These are phyloP conservation scores for Bombus pascuorum DNA, from an alignment of 1,140 invertebrate genomes.

Conservation along the genomic window DNA sequence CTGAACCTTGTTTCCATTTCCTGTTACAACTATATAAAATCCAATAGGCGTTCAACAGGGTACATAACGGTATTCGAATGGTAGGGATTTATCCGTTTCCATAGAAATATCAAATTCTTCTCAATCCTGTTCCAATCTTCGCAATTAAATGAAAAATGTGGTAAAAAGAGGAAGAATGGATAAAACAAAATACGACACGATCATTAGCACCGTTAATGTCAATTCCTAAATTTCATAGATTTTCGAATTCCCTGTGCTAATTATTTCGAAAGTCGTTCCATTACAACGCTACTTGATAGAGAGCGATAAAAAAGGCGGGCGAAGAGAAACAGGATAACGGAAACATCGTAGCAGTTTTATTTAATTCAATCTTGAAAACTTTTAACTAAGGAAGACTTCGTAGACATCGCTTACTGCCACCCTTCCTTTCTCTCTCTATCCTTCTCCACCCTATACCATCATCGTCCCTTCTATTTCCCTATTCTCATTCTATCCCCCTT, in stretches of 20 bases:
- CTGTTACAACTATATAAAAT: conserved; percentile 53
- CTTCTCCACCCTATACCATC: background rate
- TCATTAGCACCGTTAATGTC: background rate
- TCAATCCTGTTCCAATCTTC: too few species aligned
- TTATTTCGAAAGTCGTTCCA: conserved; percentile 33
- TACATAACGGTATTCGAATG: conserved; percentile 14
- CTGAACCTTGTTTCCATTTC: conserved; percentile 63
- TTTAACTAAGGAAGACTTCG: conserved; percentile 40
- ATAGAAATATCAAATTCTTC: background rate
- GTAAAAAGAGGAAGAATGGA: background rate
- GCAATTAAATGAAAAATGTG: background rate
- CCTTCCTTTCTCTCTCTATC: background rate
- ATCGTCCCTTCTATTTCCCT: conserved; percentile 27
- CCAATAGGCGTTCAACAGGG: conserved; percentile 39
- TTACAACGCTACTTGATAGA: background rate
- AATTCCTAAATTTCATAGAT: background rate
- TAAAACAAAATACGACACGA: background rate
- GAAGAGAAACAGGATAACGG: background rate
- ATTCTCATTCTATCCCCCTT: conserved; percentile 19
- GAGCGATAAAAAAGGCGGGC: background rate
- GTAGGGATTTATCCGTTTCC: background rate
- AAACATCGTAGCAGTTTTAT: conserved; percentile 39
- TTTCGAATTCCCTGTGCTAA: background rate
- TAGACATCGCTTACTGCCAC: conserved; percentile 33
- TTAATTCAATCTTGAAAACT: conserved; percentile 49